Evolutionary conservation across 2,113 vertebrate genomes (phyloP).

Genomic region (Heterocephalus glaber): DNA sequence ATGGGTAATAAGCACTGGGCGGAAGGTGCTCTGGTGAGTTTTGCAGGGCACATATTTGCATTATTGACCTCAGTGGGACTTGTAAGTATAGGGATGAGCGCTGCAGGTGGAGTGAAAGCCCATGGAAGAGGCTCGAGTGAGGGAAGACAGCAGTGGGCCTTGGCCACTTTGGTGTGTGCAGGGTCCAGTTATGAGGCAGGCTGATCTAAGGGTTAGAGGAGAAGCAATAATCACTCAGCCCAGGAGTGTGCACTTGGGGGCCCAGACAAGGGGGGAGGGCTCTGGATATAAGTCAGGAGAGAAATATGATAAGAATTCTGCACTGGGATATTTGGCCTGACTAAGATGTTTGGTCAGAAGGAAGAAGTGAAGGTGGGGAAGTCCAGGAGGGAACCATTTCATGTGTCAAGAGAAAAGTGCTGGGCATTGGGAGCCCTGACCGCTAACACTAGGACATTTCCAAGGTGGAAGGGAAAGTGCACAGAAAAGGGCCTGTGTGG

Average conservation of each 20-base stretch:
- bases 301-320: neutral
- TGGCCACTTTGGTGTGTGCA: neutral
- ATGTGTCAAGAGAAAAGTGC: neutral
- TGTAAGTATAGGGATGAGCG: neutral
- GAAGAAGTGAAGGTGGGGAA: neutral
- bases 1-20: no score
- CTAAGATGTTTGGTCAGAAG: neutral
- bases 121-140: no score
- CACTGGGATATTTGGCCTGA: neutral
- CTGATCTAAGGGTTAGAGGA: no score
- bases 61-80: neutral
- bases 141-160: no score
- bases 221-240: no score
- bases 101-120: neutral
- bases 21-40: neutral
- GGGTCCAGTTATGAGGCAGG: neutral
- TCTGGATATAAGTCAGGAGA: neutral
- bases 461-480: neutral
- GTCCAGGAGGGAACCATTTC: neutral
- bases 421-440: neutral
- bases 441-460: neutral
- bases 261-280: accelerated
- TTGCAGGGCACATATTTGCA: neutral
- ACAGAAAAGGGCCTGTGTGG: neutral
- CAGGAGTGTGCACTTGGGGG: neutral